A percentile compares a stretch with the other conserved stretches of the same genome.
Evolutionary conservation across 2,797 vertebrate genomes (phyloP).

Genomic region (Lutjanus argentimaculatus): DNA sequence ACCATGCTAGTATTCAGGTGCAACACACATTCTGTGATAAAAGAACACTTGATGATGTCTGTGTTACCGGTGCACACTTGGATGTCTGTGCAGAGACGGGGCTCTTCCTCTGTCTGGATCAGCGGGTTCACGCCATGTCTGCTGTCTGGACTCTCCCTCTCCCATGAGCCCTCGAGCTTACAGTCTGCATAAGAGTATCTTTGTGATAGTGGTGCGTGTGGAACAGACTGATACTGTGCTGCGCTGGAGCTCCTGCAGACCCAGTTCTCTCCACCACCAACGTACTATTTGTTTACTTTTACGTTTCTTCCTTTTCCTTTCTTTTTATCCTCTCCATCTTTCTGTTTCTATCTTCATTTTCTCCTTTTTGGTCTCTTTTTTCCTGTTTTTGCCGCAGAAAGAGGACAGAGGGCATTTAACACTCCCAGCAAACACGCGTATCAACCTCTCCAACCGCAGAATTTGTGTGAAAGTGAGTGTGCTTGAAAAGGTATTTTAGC

Average conservation of each 20-base stretch:
- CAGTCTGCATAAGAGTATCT: slow-evolving; percentile 75
- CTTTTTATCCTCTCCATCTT: neutral
- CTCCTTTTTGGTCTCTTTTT: neutral
- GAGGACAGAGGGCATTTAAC: slow-evolving; percentile 34
- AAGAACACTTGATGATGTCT: slow-evolving; percentile 8
- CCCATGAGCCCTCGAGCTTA: slow-evolving; percentile 46
- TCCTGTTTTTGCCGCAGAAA: neutral
- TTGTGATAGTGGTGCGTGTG: slow-evolving; percentile 69
- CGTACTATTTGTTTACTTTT: neutral
- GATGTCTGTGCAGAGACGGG: slow-evolving; percentile 37
- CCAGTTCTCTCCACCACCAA: neutral
- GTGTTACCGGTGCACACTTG: slow-evolving; percentile 10
- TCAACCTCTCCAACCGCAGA: slow-evolving; percentile 45
- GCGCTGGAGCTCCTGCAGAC: slow-evolving; percentile 29
- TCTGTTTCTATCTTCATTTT: neutral
- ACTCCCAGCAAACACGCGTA: slow-evolving; percentile 51
- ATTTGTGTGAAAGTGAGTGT: slow-evolving; percentile 25
- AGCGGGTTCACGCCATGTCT: slow-evolving; percentile 60
- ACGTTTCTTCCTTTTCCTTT: neutral
- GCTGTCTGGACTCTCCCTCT: slow-evolving; percentile 57
- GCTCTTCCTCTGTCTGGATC: slow-evolving; percentile 65
- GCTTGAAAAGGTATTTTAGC: slow-evolving; percentile 35
- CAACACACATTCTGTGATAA: slow-evolving; percentile 12
- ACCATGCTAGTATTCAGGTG: slow-evolving; percentile 9
- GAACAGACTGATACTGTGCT: slow-evolving; percentile 52